Evolutionary conservation across 1,140 invertebrate genomes (phyloP), one percentile per base, ranked within the genome.

Genomic region (Polypedilum vanderplanki): DNA sequence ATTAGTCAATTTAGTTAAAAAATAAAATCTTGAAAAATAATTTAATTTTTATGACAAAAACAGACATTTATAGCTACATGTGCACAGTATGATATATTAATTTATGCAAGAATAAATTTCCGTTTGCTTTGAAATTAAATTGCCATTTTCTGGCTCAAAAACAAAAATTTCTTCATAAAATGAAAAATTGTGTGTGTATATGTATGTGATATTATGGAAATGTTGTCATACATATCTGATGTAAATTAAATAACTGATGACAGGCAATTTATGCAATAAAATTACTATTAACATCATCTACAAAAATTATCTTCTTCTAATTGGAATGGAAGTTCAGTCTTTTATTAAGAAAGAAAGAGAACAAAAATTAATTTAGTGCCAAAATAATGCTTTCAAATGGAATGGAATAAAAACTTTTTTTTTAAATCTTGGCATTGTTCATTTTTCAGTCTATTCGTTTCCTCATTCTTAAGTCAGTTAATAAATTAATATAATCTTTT

Each of bases 231-330:
- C 46, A 57, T 57, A 15, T 57, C n/a, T 57, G n/a, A 57, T 57
- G 46, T 57, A 57, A 57, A 57, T 57, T 57, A 57, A 57, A 57
- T 57, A n/a, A 57, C 46, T 57, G 46, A 57, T 57, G 46, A 57
- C 46, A 57, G n/a, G 12, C 46, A 57, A 57, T 57, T 57, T 57
- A 57, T 57, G 46, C 46, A 57, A 57, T 57, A 15, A 57, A 57
- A 57, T 57, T 15, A n/a, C 12, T 57, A n/a, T n/a, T 57, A n/a
- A 4, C n/a, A 4, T 57, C n/a, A 57, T 57, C n/a, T 12, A 12
- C 12, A 15, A 12, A 57, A 57, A 57, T 57, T n/a, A 57, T 57
- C 2, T 33, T 0, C 12, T 57, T 57, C n/a, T 57, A 57, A 57
- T 57, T 57, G n/a, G 3, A 57, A 57, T n/a, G 12, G 46, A 57